These are phyloP conservation scores for Heliconius congener DNA, from an alignment of 1,140 invertebrate species.

Conservation along the genomic window DNA sequence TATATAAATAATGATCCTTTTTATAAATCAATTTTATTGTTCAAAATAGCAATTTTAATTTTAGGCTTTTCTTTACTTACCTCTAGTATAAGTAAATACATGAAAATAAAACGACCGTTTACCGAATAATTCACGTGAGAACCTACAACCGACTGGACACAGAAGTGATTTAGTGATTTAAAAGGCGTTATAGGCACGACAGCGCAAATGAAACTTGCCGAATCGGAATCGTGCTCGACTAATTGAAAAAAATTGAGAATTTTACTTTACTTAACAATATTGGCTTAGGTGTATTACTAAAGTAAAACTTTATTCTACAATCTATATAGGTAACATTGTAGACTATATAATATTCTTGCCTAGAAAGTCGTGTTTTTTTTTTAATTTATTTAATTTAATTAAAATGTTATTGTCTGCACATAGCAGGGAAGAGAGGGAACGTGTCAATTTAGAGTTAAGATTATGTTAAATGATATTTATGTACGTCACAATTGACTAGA, in stretches of 20 bases:
- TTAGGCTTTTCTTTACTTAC: neutral
- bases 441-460: too few species aligned
- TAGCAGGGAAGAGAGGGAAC: too few species aligned
- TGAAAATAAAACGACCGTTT: neutral
- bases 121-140: conserved; percentile 1
- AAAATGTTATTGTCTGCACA: too few species aligned
- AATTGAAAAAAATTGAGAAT: neutral
- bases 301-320: too few species aligned
- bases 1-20: neutral
- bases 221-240: neutral
- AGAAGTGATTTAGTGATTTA: neutral
- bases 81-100: neutral
- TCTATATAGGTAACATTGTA: too few species aligned
- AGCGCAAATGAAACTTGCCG: neutral
- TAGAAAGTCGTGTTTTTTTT: too few species aligned
- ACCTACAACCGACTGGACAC: neutral
- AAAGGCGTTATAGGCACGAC: neutral
- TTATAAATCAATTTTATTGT: neutral
- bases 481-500: too few species aligned
- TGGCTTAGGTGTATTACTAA: neutral
- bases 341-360: too few species aligned
- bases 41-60: too few species aligned
- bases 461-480: too few species aligned
- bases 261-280: neutral
- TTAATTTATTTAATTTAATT: too few species aligned